These are phyloP conservation scores for Apostichopus leukothele DNA, from an alignment of 53 echinoderm and acorn worm species.

Conservation along the genomic window DNA sequence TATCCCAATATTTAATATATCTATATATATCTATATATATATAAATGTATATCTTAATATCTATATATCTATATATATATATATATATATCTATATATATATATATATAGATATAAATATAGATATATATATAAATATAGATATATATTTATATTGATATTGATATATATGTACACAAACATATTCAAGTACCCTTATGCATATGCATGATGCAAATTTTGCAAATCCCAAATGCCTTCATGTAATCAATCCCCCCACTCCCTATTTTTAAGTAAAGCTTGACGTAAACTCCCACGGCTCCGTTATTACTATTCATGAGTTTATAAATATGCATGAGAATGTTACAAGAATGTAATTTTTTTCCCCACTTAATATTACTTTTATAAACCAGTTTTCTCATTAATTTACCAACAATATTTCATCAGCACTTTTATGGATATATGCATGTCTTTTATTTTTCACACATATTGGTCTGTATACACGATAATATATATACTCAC, in stretches of 20 bases:
- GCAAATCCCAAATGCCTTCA: neutral
- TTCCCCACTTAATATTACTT: too few species aligned
- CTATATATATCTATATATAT: too few species aligned
- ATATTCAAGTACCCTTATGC: neutral
- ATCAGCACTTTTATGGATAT: neutral
- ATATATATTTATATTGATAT: neutral
- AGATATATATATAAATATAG: neutral
- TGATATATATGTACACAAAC: too few species aligned
- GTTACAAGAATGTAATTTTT: neutral
- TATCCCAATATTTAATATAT: too few species aligned
- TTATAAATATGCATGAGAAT: constrained; percentile 3
- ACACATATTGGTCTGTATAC: too few species aligned
- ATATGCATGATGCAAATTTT: neutral
- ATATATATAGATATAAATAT: too few species aligned
- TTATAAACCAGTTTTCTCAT: too few species aligned
- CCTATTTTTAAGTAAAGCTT: neutral
- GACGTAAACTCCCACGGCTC: neutral
- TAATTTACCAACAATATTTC: too few species aligned
- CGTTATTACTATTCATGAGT: neutral
- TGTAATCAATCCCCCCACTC: neutral
- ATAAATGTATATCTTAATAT: too few species aligned
- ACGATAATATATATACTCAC: too few species aligned
- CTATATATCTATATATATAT: too few species aligned
- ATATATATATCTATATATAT: too few species aligned
- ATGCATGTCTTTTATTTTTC: neutral